Base-by-base conservation (phyloP, 2,797 vertebrate genomes). In the Sparidentex hasta region DNA sequence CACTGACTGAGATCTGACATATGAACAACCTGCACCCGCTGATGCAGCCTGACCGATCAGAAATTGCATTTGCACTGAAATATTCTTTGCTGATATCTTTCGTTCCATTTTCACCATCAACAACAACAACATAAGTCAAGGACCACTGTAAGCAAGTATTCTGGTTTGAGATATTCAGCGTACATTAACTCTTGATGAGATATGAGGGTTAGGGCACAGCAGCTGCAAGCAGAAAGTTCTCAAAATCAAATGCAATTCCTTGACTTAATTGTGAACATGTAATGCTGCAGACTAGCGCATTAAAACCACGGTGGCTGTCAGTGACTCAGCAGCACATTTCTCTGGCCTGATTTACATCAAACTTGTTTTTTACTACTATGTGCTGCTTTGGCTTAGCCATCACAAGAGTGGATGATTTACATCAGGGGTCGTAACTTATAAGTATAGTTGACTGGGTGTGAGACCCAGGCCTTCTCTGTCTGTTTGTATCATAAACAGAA, bases 401-500 rank as follows among this genome's bases (percentile, higher is more conserved):
- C 74, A 68, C 52, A 61, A 44, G 65, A 82, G 23, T 44, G 43
- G 63, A 63, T 57, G 18, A 61, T 29, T 74, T 71, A 66, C 44
- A 65, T 82, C 65, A 51, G 41, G 56, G 70, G 44, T 65, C 54
- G 38, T 64, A 69, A 77, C 55, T 78, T 71, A 38, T 41, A 65
- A 71, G 52, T 69, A 46, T 41, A 70, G 57, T 75, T 76, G 14
- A 6, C 61, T 81, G 84, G 84, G 79, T 84, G 83, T 87, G 77
- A 80, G 68, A 83, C 29, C 7, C 9, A 4, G 43, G 27, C 76
- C 65, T 25, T 64, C 61, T 64, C 13, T 0, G 41, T 82, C 78
- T 90, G 86, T 92, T 90, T 88, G 74, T 72, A 48, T 73, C 51
- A 41, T 44, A 88, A 88, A 92, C 84, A 83, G 76, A 82, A 81